phyloP scores from a whole-genome alignment of 2,888 invertebrate genomes.

The Helobdella robusta region DNA sequence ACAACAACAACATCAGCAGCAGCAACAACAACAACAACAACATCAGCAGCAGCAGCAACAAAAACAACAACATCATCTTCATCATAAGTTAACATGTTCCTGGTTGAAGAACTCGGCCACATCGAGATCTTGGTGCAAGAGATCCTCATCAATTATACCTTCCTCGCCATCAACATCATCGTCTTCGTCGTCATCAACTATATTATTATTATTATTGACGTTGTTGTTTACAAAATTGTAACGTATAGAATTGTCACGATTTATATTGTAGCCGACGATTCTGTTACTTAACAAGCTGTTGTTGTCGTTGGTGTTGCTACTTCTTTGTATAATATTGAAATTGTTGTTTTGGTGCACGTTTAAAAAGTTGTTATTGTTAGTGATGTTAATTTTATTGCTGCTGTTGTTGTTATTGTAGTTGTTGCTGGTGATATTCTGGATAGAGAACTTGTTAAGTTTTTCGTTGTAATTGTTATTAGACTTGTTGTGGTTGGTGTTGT shows the following conservation, averaged over 20 bases:
- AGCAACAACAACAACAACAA: too few species aligned
- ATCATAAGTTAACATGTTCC: conserved; percentile 9
- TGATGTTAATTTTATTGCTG: neutral
- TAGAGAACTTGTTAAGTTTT: conserved; percentile 12
- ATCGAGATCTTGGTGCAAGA: neutral
- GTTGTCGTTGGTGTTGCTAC: neutral
- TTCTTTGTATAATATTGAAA: too few species aligned
- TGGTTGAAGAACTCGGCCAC: conserved; percentile 13
- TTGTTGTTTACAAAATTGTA: neutral
- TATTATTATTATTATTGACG: too few species aligned
- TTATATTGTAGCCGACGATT: neutral
- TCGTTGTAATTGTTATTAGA: conserved; percentile 1
- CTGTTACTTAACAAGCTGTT: neutral
- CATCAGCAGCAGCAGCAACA: too few species aligned
- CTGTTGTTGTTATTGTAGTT: neutral
- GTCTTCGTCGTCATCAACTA: too few species aligned
- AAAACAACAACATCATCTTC: too few species aligned
- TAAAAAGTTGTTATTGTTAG: neutral
- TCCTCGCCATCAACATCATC: neutral
- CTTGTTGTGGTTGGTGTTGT: too few species aligned
- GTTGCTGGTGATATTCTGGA: conserved; percentile 12
- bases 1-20: too few species aligned
- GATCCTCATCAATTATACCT: neutral
- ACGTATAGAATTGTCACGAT: neutral
- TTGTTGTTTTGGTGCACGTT: neutral